phyloP scores from a whole-genome alignment of 35 echinoderm and acorn worm genomes.

The Heliocidaris erythrogramma region DNA sequence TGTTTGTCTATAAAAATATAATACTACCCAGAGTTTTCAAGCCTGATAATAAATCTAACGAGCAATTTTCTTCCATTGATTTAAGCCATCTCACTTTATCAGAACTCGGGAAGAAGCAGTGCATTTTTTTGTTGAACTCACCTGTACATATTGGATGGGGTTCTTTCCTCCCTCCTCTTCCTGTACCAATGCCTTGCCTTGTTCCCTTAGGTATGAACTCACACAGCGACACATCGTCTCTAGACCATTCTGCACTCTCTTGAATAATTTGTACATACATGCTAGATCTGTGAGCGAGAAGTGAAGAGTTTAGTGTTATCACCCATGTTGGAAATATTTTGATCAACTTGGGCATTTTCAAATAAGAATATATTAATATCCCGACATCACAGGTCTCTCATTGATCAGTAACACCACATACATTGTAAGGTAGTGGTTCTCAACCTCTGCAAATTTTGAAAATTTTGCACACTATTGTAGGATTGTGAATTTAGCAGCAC shows the following conservation, averaged over 20 bases:
- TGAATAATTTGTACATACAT: conserved; percentile 99
- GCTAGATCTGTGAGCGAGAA: conserved; percentile 72
- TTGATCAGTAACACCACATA: not conserved
- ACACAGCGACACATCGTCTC: conserved; percentile 98
- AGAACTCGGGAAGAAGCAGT: not conserved
- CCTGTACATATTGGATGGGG: conserved; percentile 96
- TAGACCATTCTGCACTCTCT: conserved; percentile 78
- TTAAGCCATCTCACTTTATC: too few species aligned
- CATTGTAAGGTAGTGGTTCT: not conserved
- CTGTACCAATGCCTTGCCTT: conserved; percentile 94
- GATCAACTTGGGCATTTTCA: not conserved
- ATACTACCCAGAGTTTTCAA: too few species aligned
- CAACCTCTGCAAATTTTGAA: too few species aligned
- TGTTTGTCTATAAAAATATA: too few species aligned
- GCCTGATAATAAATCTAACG: too few species aligned
- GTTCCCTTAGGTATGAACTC: conserved; percentile 92
- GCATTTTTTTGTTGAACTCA: conserved; percentile 47
- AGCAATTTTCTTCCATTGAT: too few species aligned
- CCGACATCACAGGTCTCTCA: not conserved
- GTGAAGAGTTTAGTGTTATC: not conserved
- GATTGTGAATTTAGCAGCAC: too few species aligned
- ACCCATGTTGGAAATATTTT: not conserved
- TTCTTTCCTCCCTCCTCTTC: conserved; percentile 98
- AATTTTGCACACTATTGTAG: too few species aligned
- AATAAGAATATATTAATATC: not conserved